phyloP scores from a whole-genome alignment of 2,888 invertebrate genomes.

The Malthinus seriepunctatus region DNA sequence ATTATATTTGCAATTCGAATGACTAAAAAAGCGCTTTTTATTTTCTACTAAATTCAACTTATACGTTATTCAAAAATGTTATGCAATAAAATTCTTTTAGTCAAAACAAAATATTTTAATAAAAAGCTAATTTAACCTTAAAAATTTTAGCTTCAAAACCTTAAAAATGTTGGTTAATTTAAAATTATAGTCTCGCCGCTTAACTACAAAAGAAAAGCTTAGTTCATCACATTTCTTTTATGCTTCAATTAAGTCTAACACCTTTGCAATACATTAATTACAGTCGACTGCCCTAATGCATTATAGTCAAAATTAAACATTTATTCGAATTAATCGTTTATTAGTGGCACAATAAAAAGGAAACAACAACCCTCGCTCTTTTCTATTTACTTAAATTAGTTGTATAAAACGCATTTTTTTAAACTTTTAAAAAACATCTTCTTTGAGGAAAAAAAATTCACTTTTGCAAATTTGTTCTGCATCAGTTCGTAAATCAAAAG shows the following conservation, averaged over 20 bases:
- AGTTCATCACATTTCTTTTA: conserved; percentile 43
- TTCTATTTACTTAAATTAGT: conserved; percentile 27
- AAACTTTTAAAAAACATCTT: neutral
- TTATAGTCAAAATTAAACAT: conserved; percentile 45
- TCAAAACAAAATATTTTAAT: conserved; percentile 1
- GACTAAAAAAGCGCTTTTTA: conserved; percentile 34
- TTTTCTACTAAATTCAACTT: conserved; percentile 21
- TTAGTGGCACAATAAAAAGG: conserved; percentile 33
- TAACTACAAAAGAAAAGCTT: conserved; percentile 42
- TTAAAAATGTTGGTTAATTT: neutral
- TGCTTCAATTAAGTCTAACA: conserved; percentile 41
- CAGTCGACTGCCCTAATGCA: conserved; percentile 33
- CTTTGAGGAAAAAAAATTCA: conserved; percentile 6
- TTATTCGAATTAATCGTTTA: conserved; percentile 48
- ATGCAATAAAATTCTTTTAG: neutral
- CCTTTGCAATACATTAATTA: conserved; percentile 43
- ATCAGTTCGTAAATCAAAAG: conserved; percentile 23
- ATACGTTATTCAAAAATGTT: neutral
- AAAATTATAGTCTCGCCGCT: conserved; percentile 3
- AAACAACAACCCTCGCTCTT: conserved; percentile 28
- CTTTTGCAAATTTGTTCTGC: conserved; percentile 15
- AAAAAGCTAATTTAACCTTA: neutral
- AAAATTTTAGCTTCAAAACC: neutral
- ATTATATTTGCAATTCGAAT: conserved; percentile 52
- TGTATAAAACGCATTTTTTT: conserved; percentile 14